phyloP scores from a whole-genome alignment of 2,888 invertebrate genomes.

The Eudasyphora cyanicolor region DNA sequence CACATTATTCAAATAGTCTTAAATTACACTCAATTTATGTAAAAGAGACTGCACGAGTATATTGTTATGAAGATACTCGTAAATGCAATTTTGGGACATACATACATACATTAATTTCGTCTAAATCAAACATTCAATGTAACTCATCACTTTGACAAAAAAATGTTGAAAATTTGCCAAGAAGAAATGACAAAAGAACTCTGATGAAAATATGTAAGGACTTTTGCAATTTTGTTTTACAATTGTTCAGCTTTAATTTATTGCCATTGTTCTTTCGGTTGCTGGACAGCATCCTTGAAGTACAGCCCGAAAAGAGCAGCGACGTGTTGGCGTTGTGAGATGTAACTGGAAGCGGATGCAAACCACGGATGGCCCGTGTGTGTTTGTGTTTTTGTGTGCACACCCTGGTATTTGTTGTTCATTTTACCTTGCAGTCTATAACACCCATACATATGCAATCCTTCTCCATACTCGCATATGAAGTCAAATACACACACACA shows the following conservation, averaged over 20 bases:
- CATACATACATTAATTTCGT: too few species aligned
- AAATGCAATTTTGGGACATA: too few species aligned
- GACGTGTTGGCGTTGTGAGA: neutral
- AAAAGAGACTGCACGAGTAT: too few species aligned
- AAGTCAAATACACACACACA: neutral
- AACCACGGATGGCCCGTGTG: neutral
- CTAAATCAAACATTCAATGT: too few species aligned
- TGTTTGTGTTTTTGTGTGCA: neutral
- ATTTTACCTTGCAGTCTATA: constrained; percentile 2
- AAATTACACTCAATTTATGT: too few species aligned
- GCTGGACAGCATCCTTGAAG: neutral
- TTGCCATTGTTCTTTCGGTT: neutral
- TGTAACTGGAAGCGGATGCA: neutral
- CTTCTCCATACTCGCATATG: neutral
- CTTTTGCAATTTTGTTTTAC: neutral
- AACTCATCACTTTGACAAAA: too few species aligned
- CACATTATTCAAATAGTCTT: too few species aligned
- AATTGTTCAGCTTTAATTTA: constrained; percentile 21
- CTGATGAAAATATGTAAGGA: neutral
- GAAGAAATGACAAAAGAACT: neutral
- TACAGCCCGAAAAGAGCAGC: neutral
- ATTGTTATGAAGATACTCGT: too few species aligned
- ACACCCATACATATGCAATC: too few species aligned
- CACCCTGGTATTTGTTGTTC: neutral
- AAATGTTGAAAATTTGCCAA: too few species aligned